Percentiles rank a stretch among this genome's conserved stretches.
These are phyloP conservation scores for Eupsittula cactorum DNA, from an alignment of 2,113 vertebrate genomes.

Conservation along the genomic window DNA sequence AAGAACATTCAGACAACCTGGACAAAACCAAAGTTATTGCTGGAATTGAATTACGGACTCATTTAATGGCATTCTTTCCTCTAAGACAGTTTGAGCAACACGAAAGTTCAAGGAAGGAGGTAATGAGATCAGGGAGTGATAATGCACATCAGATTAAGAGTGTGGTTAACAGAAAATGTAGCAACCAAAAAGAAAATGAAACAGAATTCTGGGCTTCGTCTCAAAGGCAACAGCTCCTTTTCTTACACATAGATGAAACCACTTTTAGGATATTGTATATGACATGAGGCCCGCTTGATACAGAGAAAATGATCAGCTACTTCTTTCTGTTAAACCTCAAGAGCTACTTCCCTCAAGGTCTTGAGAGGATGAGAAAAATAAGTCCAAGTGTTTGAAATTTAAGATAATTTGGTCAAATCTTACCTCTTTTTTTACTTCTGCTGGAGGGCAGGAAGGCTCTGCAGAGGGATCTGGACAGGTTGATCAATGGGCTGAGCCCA, in stretches of 20 bases:
- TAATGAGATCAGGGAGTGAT: constrained; percentile 37
- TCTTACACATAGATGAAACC: background rate
- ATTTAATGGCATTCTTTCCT: background rate
- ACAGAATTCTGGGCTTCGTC: background rate
- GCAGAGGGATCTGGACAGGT: too few relatives aligned
- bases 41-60: background rate
- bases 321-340: constrained; percentile 29
- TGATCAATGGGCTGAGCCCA: too few relatives aligned
- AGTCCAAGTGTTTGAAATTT: background rate
- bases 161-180: constrained; percentile 12
- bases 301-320: background rate
- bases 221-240: constrained; percentile 28
- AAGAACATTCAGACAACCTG: background rate
- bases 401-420: background rate
- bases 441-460: too few relatives aligned
- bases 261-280: background rate
- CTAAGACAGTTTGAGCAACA: background rate
- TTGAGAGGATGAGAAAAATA: background rate
- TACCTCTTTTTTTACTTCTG: background rate
- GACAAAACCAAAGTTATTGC: background rate
- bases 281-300: constrained; percentile 1
- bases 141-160: constrained; percentile 28
- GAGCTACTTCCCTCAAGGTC: background rate
- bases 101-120: background rate
- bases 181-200: constrained; percentile 8